Conservation (phyloP, 2,888 invertebrate species). For the Petrolisthes manimaculis region DNA sequence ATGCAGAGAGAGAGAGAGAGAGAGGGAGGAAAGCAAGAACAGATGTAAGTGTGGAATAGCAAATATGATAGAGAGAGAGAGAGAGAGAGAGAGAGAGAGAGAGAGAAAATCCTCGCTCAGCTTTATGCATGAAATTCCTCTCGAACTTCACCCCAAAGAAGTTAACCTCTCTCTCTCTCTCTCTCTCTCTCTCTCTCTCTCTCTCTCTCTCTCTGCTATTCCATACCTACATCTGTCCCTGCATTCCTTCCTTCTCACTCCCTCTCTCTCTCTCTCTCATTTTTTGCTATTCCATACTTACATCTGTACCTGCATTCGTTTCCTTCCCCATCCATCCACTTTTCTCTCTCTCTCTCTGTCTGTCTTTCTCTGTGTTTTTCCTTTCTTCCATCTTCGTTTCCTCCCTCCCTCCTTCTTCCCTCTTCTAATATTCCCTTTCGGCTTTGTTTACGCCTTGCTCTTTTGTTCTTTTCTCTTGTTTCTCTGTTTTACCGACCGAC, state of each 20-base stretch:
- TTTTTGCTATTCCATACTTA: slow-evolving; percentile 7
- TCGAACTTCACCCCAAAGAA: not conserved
- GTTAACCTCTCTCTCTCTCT: not conserved
- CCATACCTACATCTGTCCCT: not conserved
- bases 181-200: slow-evolving; percentile 15
- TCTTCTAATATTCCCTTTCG: not conserved
- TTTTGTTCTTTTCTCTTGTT: not conserved
- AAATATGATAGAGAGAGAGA: slow-evolving; percentile 28
- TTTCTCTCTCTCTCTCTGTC: not conserved
- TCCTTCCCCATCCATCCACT: not conserved
- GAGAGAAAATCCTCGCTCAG: not conserved
- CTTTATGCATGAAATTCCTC: not conserved
- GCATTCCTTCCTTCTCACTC: not conserved
- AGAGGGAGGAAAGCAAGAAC: not conserved
- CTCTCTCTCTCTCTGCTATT: slow-evolving; percentile 11
- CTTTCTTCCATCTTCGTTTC: not conserved
- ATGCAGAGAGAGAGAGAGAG: not conserved
- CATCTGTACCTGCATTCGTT: not conserved
- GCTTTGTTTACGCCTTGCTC: not conserved
- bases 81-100: slow-evolving; percentile 32
- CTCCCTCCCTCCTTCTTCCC: not conserved
- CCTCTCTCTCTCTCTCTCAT: slow-evolving; percentile 13
- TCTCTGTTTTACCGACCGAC: not conserved
- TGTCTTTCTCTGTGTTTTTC: not conserved
- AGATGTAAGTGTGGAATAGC: not conserved